A percentile compares a stretch with the other conserved stretches of the same genome.
Evolutionary conservation across 1,140 invertebrate genomes (phyloP).

Genomic region (Drosophila bocki): DNA sequence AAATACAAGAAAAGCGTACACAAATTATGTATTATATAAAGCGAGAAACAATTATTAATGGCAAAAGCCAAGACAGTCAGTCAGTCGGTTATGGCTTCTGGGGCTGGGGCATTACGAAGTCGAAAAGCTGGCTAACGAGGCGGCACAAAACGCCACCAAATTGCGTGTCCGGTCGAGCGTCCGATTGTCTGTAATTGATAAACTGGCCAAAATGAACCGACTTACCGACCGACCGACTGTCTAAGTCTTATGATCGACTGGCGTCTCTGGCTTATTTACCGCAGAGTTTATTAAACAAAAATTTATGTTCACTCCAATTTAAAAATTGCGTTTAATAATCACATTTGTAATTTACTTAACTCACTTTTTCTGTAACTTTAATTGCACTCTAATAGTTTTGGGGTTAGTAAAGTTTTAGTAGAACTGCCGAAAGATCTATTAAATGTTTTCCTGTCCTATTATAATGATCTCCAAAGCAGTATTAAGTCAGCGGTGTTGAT

Average conservation of each 20-base stretch:
- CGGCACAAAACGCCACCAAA: slow-evolving; percentile 69
- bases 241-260: slow-evolving; percentile 37
- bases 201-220: slow-evolving; percentile 71
- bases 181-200: slow-evolving; percentile 70
- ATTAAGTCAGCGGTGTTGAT: slow-evolving; percentile 37
- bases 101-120: slow-evolving; percentile 20
- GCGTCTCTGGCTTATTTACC: slow-evolving; percentile 19
- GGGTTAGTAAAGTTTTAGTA: slow-evolving; percentile 36
- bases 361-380: slow-evolving; percentile 40
- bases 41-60: slow-evolving; percentile 66
- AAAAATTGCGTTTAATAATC: slow-evolving; percentile 52
- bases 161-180: slow-evolving; percentile 49
- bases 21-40: slow-evolving; percentile 74
- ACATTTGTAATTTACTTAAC: slow-evolving; percentile 27
- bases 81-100: slow-evolving; percentile 14
- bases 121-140: slow-evolving; percentile 66
- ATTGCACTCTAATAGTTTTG: slow-evolving; percentile 66
- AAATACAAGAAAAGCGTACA: slow-evolving; percentile 53
- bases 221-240: slow-evolving; percentile 27
- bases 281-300: slow-evolving; percentile 63
- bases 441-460: slow-evolving; percentile 7
- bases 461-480: slow-evolving; percentile 19
- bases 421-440: slow-evolving; percentile 30
- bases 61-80: slow-evolving; percentile 55
- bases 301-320: slow-evolving; percentile 46